Evolutionary conservation across 2,888 invertebrate genomes (phyloP), one percentile per base, ranked within the genome.

Genomic region (Mechanitis messenoides): DNA sequence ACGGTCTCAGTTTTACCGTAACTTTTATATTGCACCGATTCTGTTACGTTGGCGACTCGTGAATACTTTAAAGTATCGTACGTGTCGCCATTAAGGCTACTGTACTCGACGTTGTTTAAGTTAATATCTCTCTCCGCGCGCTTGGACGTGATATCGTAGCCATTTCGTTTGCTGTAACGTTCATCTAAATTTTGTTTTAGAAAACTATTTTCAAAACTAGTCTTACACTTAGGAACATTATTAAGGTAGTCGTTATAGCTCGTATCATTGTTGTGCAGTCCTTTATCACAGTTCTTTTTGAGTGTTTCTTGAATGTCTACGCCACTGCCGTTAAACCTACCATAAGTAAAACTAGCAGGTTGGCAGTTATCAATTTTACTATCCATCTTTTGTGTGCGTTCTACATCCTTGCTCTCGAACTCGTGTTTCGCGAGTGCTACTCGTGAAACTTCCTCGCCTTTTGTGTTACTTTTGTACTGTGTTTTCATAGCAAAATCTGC

Each of bases 181-280:
- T 88, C 89, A 72, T 89, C 88, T 64, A 83, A 82, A 74, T 77
- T 87, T 72, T 87, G 89, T 76, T 88, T 89, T 65, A 90, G 84
- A 76, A 90, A 90, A 74, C 80, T 89, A 76, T 83, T 89, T 81
- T 90, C 90, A 75, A 89, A 89, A 82, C 86, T 89, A 84, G 79
- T 84, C 79, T 89, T 90, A 83, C 84, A 85, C 84, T 88, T 90
- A 88, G 90, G 89, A 89, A 90, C 90, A 84, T 87, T 88, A 75
- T 83, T 87, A 76, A 86, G 78, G 78, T 87, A 89, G 75, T 90
- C 86, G 79, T 78, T 85, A 85, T 83, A 87, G 72, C 77, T 80
- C 80, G 85, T 77, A 74, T 89, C 87, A 79, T 86, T 87, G 81
- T 76, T 84, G 78, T 90, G 90, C 80, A 90, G 81, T 70, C 89